Conservation (phyloP, 2,888 invertebrate genomes). For the Leptopilina drosophilae region DNA sequence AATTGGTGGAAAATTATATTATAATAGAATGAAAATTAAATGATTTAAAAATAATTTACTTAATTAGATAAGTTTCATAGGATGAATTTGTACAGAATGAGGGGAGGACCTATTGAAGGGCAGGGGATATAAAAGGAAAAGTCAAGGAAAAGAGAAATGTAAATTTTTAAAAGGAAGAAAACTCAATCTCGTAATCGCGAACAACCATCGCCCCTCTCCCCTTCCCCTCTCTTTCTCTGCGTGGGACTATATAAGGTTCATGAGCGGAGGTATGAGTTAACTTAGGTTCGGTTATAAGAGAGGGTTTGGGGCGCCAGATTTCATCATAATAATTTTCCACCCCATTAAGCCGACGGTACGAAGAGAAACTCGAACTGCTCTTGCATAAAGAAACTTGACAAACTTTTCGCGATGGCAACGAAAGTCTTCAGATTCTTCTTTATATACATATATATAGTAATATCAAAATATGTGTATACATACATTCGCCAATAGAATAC, state of each 20-base stretch:
- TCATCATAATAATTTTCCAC: conserved; percentile 76
- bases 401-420: conserved; percentile 58
- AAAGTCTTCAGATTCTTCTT: conserved; percentile 45
- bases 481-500: too few relatives aligned
- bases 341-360: conserved; percentile 70
- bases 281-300: conserved; percentile 42
- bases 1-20: too few relatives aligned
- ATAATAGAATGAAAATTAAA: too few relatives aligned
- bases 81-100: conserved; percentile 41
- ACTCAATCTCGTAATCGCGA: conserved; percentile 64
- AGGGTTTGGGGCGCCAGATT: conserved; percentile 66
- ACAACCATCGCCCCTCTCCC: conserved; percentile 56
- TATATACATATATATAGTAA: neutral
- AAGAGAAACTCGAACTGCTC: conserved; percentile 61
- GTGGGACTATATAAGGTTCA: conserved; percentile 43
- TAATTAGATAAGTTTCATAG: neutral
- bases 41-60: neutral
- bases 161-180: conserved; percentile 48
- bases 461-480: too few relatives aligned
- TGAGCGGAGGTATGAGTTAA: conserved; percentile 12
- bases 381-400: conserved; percentile 68
- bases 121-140: conserved; percentile 43
- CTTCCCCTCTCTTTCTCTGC: too few relatives aligned
- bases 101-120: conserved; percentile 46
- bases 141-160: conserved; percentile 27